A percentile compares a stretch with the other conserved stretches of the same genome.
These are phyloP conservation scores for Rhinoraja longicauda DNA, from an alignment of 2,797 vertebrate genomes.

Conservation along the genomic window DNA sequence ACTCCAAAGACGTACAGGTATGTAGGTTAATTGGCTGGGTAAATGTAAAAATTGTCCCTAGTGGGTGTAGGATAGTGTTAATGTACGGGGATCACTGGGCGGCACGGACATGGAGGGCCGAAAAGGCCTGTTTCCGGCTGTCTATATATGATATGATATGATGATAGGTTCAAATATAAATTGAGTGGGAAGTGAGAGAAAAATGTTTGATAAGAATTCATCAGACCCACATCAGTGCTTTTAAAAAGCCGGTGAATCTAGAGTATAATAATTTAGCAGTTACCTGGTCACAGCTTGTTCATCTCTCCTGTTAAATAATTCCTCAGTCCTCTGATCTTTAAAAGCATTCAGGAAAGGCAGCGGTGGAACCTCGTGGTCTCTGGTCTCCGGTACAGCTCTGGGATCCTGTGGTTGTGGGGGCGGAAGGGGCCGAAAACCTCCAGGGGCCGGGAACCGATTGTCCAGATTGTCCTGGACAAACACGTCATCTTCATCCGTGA, in stretches of 20 bases:
- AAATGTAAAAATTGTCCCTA: no score
- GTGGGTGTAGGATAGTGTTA: no score
- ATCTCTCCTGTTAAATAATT: conserved; percentile 22
- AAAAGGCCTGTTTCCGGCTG: no score
- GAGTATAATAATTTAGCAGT: conserved; percentile 39
- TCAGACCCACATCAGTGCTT: background rate
- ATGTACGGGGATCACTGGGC: no score
- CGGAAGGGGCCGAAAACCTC: conserved; percentile 40
- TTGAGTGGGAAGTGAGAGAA: background rate
- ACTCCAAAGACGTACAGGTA: no score
- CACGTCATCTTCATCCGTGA: conserved; percentile 64
- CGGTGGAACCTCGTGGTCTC: conserved; percentile 46
- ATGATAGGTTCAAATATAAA: background rate
- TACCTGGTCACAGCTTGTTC: conserved; percentile 50
- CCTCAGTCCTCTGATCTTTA: conserved; percentile 39
- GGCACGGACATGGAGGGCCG: no score
- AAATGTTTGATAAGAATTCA: background rate
- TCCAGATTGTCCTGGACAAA: conserved; percentile 57
- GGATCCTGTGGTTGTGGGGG: conserved; percentile 36
- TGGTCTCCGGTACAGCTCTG: conserved; percentile 1
- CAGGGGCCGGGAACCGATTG: background rate
- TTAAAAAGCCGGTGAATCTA: background rate
- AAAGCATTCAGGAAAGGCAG: background rate
- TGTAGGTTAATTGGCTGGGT: no score
- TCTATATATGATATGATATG: no score